Conservation (phyloP, 2,797 vertebrate species). For the Rhinoraja longicauda region DNA sequence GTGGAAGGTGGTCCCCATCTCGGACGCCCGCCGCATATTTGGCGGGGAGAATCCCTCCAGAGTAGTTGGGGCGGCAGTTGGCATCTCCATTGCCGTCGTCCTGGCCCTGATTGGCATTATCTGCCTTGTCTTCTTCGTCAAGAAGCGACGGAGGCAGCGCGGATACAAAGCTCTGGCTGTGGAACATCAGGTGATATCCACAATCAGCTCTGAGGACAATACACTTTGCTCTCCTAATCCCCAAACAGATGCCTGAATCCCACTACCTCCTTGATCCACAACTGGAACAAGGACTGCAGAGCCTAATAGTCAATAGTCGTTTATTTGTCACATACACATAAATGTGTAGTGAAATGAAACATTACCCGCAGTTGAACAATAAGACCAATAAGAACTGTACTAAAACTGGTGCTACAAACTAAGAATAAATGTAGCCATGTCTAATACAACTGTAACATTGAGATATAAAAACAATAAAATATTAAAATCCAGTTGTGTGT, state of each 20-base stretch:
- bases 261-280: not conserved
- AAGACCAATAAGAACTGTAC: not conserved
- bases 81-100: not conserved
- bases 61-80: not conserved
- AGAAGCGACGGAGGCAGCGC: not conserved
- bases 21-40: slow-evolving; percentile 49
- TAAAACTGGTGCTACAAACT: not conserved
- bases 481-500: not conserved
- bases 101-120: not conserved
- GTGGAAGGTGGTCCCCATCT: slow-evolving; percentile 63
- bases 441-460: not conserved
- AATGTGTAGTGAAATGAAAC: too few species aligned
- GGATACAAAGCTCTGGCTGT: not conserved
- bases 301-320: too few species aligned
- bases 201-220: not conserved
- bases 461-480: not conserved
- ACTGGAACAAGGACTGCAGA: too few species aligned
- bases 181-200: too few species aligned
- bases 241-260: not conserved
- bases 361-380: not conserved
- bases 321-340: too few species aligned
- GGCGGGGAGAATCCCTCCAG: not conserved
- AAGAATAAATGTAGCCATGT: not conserved
- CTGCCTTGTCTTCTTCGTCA: not conserved
- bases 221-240: too few species aligned